Evolutionary conservation across 2,113 vertebrate species (phyloP), one percentile per base, ranked within the genome.

Genomic region (Psephotus haematonotus): DNA sequence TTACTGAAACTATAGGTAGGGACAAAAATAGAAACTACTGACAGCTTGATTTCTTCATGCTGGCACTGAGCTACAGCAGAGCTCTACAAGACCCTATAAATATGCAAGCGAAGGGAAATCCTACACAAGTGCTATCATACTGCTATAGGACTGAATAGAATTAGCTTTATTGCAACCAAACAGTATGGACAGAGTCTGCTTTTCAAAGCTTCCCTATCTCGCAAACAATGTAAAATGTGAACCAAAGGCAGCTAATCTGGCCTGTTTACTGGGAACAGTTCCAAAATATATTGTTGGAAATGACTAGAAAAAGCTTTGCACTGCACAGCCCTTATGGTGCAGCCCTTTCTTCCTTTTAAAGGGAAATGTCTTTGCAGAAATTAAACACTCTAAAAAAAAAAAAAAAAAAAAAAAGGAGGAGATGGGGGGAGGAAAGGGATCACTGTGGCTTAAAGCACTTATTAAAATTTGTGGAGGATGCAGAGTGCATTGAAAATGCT

Each of bases 21-120:
- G 91, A 96, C 83, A 64, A 96, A 98, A 98, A 98, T 98, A 98
- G 98, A 98, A 97, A 92, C 95, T 93, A 96, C 97, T 97, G 97
- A 98, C 97, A 97, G 95, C 96, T 97, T 95, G 77, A 95, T 96
- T 98, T 97, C 97, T 93, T 96, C 89, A 91, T 85, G 69, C 86
- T 97, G 97, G 97, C 97, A 97, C 92, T 60, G 89, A 93, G 91
- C 95, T 95, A 93, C 91, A 44, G 86, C 15, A 64, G 91, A 96
- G 95, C 97, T 95, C 93, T 89, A 96, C 94, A 96, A 98, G 97
- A 97, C 93, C 97, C 96, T 98, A 96, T 98, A 97, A 97, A 98
- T 97, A 98, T 96, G 97, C 97, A 98, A 97, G 97, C 71, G 22
- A 94, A 97, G 96, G 97, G 96, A 96, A 97, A 96, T 96, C 98